A percentile compares a stretch with the other conserved stretches of the same genome.
Evolutionary conservation across 1,140 invertebrate genomes (phyloP).

Genomic region (Bombus balteatus): DNA sequence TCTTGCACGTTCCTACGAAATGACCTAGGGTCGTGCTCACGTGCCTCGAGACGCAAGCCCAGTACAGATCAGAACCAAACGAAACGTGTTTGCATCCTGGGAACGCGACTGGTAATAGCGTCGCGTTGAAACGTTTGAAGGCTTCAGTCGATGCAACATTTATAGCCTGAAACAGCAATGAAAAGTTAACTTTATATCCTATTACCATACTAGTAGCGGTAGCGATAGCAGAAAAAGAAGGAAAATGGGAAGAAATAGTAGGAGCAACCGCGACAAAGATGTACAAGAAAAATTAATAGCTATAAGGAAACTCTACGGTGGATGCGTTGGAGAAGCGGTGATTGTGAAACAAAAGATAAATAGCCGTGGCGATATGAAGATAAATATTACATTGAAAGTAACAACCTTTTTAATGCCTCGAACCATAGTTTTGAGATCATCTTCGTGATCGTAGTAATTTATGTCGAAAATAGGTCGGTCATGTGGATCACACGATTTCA

Average conservation of each 20-base stretch:
- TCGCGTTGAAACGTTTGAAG: constrained; percentile 85
- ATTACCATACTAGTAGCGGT: no score
- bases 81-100: constrained; percentile 86
- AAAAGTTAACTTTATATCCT: neutral
- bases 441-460: constrained; percentile 88
- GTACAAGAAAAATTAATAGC: neutral
- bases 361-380: neutral
- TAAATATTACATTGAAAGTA: neutral
- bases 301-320: no score
- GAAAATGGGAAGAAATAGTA: neutral
- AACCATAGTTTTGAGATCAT: constrained; percentile 87
- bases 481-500: constrained; percentile 88
- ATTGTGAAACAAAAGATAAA: neutral
- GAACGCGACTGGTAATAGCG: constrained; percentile 85
- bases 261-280: no score
- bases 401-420: constrained; percentile 89
- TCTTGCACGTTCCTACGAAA: constrained; percentile 87
- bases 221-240: neutral
- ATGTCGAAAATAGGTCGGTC: constrained; percentile 89
- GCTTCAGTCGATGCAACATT: constrained; percentile 84
- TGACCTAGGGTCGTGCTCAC: constrained; percentile 89
- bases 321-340: no score
- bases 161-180: constrained; percentile 81
- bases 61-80: constrained; percentile 88
- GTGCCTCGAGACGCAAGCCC: constrained; percentile 88